Conservation (phyloP, 2,888 invertebrate genomes). For the Autographa gamma region DNA sequence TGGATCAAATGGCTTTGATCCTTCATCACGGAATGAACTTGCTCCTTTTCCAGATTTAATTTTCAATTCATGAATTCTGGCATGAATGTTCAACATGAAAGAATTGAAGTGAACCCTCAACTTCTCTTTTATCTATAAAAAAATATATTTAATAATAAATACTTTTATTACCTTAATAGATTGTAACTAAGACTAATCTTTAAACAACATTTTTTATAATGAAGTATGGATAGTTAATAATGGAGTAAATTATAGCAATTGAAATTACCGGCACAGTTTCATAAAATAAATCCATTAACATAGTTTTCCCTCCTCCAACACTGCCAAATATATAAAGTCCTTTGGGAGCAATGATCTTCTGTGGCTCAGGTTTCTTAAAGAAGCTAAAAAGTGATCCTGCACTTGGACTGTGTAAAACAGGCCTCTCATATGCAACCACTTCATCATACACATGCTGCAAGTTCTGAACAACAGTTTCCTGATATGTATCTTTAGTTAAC, state of each 20-base stretch:
- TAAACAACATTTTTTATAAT: not conserved
- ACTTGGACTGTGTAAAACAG: slow-evolving; percentile 61
- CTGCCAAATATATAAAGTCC: slow-evolving; percentile 97
- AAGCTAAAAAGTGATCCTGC: slow-evolving; percentile 74
- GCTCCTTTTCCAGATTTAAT: slow-evolving; percentile 85
- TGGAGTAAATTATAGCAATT: not conserved
- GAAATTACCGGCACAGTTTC: slow-evolving; percentile 86
- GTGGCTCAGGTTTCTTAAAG: slow-evolving; percentile 77
- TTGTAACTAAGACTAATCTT: too few relatives aligned
- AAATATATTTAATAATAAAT: too few relatives aligned
- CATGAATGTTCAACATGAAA: slow-evolving; percentile 99
- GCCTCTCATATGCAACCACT: slow-evolving; percentile 88
- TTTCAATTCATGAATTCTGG: slow-evolving; percentile 96
- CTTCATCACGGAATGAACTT: slow-evolving; percentile 82
- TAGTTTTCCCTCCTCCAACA: slow-evolving; percentile 99
- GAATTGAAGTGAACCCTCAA: slow-evolving; percentile 98
- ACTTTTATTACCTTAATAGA: too few relatives aligned
- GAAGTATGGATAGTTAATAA: not conserved
- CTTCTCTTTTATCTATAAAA: slow-evolving; percentile 90
- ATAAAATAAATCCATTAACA: slow-evolving; percentile 99
- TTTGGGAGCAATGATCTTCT: slow-evolving; percentile 89
- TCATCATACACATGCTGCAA: slow-evolving; percentile 92
- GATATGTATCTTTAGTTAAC: slow-evolving; percentile 92
- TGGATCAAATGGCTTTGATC: slow-evolving; percentile 93
- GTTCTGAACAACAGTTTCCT: slow-evolving; percentile 91